Base-by-base conservation (phyloP, 1,140 invertebrate species). In the Sarcophaga peregrina region DNA sequence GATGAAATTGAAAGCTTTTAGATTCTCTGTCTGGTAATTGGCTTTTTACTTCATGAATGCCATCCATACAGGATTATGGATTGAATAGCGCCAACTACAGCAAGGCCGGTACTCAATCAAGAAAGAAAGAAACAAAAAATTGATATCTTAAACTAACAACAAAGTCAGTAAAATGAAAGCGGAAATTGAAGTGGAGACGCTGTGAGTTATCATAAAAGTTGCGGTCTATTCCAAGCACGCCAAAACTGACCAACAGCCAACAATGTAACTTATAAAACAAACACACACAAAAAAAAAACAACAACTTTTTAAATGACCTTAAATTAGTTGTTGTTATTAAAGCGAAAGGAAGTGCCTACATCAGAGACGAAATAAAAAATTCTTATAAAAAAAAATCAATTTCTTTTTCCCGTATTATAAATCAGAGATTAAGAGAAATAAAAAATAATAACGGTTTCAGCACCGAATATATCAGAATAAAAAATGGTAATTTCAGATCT, bases 211-310 rank as follows among this genome's bases (percentile, higher is more conserved):
- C 75, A 78, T 15, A 46, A 52, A 78, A 78, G 20, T 47, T 78
- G n/a, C 50, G 75, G 75, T 78, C 50, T 78, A 20, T n/a, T 52
- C n/a, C 45, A 76, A 47, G 50, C 17, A 78, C 48, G 50, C 25
- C 75, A 48, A 78, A 78, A 78, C 50, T 78, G 75, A 78, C n/a
- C n/a, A n/a, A n/a, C 47, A 78, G 47, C 47, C 75, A 78, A 74
- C 8, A 45, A 74, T 45, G 45, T 45, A 74, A 52, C 8, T 10
- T 58, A 2, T 1, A 62, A 72, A 72, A 72, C 37, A 47, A 76
- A 47, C 46, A 76, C 47, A 47, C 37, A 75, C 46, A 75, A 6
- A 75, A n/a, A 75, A 17, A 75, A 47, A 75, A 0, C 10, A 74
- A 78, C 1, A 50, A 78, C 10, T 5, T 5, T 52, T 20, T n/a